Evolutionary conservation across 2,113 vertebrate genomes (phyloP), one percentile per base, ranked within the genome.

Genomic region (Apus apus): DNA sequence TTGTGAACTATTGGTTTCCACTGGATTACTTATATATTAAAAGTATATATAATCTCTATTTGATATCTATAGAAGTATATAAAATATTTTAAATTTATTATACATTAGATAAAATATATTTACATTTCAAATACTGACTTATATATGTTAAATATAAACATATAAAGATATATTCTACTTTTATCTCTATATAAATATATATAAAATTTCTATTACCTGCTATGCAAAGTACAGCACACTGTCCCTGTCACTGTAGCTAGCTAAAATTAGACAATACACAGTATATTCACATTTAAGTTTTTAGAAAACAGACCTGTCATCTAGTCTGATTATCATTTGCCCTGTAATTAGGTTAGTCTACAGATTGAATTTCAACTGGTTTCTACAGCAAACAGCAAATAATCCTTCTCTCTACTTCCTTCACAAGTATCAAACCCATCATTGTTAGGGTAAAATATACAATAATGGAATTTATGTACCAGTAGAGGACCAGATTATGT

Each of bases 301-400:
- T 81, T 93, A 53, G 88, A 89, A 91, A 32, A 36, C 58, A 50
- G 54, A 78, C 61, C 82, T 53, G 34, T 79, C 80, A 90, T 95
- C 89, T 78, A 67, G 43, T 83, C 81, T 90, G 96, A 96, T 97
- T 97, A 96, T 88, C 90, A 89, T 95, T 95, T 50, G 29, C 64
- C 34, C 87, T 96, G 57, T 96, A 96, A 97, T 97, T 97, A 97
- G 64, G 93, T 97, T 95, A 97, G 68, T 30, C 91, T 64, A 76
- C 56, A 93, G 95, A 94, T 92, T 65, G 67, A 96, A 97, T 94
- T 97, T 96, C 93, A 95, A 85, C 72, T 77, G 38, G 74, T 95
- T 97, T 97, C 76, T 71, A 93, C 75, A 95, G 75, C 93, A 91
- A 96, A 85, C 64, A 73, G 89, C 87, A 97, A 93, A 93, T 67